Evolutionary conservation across 2,797 vertebrate species (phyloP).

Genomic region (Psittacula derbiana): DNA sequence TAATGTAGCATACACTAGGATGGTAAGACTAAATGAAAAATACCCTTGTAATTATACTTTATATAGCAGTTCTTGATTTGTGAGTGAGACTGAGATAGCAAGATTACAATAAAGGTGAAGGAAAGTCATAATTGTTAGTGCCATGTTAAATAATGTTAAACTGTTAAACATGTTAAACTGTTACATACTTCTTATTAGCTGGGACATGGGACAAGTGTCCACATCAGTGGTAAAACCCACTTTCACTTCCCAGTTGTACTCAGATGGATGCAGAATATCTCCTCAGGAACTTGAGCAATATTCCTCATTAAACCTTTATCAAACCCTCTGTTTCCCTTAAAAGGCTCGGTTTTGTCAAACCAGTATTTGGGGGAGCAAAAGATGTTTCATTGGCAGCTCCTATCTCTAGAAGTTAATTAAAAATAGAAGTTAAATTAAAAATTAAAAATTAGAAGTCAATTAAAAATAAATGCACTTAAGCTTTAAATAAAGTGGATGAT

Average conservation of each 20-base stretch:
- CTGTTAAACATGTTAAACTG: not conserved
- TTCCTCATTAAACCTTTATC: not conserved
- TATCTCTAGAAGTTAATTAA: not conserved
- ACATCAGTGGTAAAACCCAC: not conserved
- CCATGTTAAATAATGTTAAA: not conserved
- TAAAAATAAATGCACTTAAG: not conserved
- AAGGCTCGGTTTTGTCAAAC: not conserved
- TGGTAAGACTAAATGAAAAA: not conserved
- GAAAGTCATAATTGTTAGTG: not conserved
- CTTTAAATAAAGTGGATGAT: not conserved
- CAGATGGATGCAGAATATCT: not conserved
- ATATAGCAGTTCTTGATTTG: not conserved
- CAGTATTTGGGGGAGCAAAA: not conserved
- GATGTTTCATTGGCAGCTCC: not conserved
- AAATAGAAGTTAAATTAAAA: too few species aligned
- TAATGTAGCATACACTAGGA: not conserved
- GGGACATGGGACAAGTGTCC: not conserved
- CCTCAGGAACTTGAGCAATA: not conserved
- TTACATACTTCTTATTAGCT: not conserved
- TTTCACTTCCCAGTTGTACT: rapidly evolving
- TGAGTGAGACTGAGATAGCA: not conserved
- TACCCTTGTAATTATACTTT: not conserved
- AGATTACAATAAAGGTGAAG: not conserved
- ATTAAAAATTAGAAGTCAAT: not conserved
- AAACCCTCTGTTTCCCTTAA: not conserved